These are phyloP conservation scores for Macaca mulatta DNA, from an alignment of 2,113 vertebrate species.

Conservation along the genomic window DNA sequence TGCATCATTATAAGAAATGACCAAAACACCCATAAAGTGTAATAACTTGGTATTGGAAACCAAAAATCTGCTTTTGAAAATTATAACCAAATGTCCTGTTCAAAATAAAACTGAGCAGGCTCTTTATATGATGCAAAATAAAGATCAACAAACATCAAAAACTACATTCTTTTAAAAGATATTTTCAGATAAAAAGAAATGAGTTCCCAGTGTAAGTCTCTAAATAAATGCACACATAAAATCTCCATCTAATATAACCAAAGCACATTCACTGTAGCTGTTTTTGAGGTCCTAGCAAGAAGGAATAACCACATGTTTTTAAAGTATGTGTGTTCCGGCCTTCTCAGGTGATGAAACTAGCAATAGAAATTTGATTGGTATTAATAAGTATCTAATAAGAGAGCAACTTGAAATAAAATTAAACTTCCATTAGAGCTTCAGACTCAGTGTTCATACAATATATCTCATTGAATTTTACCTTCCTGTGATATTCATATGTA, in stretches of 20 bases:
- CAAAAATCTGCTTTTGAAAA: slow-evolving; percentile 52
- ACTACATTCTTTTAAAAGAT: slow-evolving; percentile 42
- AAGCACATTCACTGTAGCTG: not conserved
- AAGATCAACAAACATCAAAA: slow-evolving; percentile 12
- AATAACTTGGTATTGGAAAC: slow-evolving; percentile 33
- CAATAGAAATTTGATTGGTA: not conserved
- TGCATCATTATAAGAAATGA: slow-evolving; percentile 31
- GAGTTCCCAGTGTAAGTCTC: not conserved
- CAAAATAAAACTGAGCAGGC: slow-evolving; percentile 49
- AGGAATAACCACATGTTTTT: not conserved
- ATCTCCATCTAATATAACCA: slow-evolving; percentile 36
- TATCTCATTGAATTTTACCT: not conserved
- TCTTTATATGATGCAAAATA: not conserved
- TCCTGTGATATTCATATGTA: not conserved
- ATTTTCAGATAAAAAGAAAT: slow-evolving; percentile 50
- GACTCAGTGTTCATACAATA: not conserved
- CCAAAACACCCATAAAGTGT: slow-evolving; percentile 24
- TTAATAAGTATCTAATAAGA: slow-evolving; percentile 3
- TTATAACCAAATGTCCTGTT: slow-evolving; percentile 12
- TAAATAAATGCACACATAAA: slow-evolving; percentile 32
- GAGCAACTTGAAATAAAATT: not conserved
- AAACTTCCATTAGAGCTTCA: not conserved
- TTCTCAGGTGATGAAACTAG: slow-evolving; percentile 25
- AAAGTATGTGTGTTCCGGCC: not conserved
- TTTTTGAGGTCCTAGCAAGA: not conserved